phyloP scores from a whole-genome alignment of 1,140 invertebrate genomes.

The Globodera rostochiensis region DNA sequence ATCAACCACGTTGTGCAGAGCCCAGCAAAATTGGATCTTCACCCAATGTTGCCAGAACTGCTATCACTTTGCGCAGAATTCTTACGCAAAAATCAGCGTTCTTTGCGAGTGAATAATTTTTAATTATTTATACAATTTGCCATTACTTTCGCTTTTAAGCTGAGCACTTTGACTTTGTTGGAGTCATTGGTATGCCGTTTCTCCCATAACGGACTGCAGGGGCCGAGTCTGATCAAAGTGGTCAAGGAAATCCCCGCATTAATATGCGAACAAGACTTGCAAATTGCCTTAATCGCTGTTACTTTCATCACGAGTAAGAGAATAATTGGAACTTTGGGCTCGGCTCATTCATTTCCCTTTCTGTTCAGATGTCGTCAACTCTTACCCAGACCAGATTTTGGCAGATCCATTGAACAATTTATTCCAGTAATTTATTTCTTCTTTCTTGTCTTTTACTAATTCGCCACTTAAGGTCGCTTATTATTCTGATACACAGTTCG shows the following conservation, averaged over 20 bases:
- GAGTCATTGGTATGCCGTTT: constrained; percentile 87
- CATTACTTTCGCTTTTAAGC: constrained; percentile 69
- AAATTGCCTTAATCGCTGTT: constrained; percentile 86
- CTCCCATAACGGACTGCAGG: constrained; percentile 65
- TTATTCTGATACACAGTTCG: constrained; percentile 80
- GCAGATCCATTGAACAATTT: constrained; percentile 31
- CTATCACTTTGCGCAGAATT: constrained; percentile 89
- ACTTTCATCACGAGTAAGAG: constrained; percentile 45
- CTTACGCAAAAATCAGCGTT: constrained; percentile 92
- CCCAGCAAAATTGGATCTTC: constrained; percentile 71
- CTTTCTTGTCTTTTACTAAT: background rate
- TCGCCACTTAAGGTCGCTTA: constrained; percentile 20
- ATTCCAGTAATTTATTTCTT: constrained; percentile 27
- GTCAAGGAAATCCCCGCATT: constrained; percentile 83
- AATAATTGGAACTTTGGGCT: background rate
- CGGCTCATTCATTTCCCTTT: no score
- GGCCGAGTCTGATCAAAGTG: constrained; percentile 60
- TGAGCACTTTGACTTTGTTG: constrained; percentile 84
- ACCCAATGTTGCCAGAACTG: constrained; percentile 78
- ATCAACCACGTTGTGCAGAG: constrained; percentile 42
- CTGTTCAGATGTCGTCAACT: constrained; percentile 42
- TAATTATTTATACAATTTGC: background rate
- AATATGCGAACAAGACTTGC: constrained; percentile 88
- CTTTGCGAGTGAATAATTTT: constrained; percentile 69
- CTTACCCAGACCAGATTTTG: constrained; percentile 42